These are phyloP conservation scores for Athrips mouffetella DNA, from an alignment of 2,888 invertebrate species.

Conservation along the genomic window DNA sequence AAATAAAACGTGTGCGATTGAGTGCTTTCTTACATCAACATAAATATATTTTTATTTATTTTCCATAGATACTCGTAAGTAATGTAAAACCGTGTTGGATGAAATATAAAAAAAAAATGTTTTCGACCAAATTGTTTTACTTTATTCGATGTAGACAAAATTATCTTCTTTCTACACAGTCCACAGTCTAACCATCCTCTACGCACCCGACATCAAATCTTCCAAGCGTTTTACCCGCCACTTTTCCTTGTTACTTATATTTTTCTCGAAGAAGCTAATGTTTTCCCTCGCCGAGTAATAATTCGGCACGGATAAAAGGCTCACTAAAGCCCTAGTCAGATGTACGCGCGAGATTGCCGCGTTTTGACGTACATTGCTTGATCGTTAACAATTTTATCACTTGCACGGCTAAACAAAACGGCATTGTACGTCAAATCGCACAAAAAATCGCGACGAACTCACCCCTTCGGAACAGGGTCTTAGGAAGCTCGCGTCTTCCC, in stretches of 20 bases:
- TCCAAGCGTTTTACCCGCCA: constrained; percentile 33
- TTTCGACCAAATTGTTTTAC: too few relatives aligned
- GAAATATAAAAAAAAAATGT: too few relatives aligned
- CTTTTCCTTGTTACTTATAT: constrained; percentile 45
- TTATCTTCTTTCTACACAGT: not conserved
- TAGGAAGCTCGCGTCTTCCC: constrained; percentile 39
- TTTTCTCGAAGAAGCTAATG: constrained; percentile 44
- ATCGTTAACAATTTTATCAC: too few relatives aligned
- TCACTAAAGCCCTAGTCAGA: not conserved
- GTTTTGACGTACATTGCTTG: too few relatives aligned
- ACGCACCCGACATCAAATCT: constrained; percentile 28
- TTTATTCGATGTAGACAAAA: not conserved
- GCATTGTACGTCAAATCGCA: too few relatives aligned
- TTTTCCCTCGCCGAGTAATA: constrained; percentile 50
- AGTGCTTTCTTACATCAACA: too few relatives aligned
- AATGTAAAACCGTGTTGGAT: too few relatives aligned
- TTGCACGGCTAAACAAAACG: too few relatives aligned
- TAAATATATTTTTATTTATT: too few relatives aligned
- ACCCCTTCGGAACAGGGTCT: not conserved
- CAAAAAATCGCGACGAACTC: not conserved
- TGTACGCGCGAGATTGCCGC: not conserved
- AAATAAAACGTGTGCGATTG: too few relatives aligned
- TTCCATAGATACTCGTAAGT: too few relatives aligned
- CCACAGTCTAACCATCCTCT: not conserved
- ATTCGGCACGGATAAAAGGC: constrained; percentile 30